A percentile compares a stretch with the other conserved stretches of the same genome.
Evolutionary conservation across 2,113 vertebrate species (phyloP).

Genomic region (Haemorhous mexicanus): DNA sequence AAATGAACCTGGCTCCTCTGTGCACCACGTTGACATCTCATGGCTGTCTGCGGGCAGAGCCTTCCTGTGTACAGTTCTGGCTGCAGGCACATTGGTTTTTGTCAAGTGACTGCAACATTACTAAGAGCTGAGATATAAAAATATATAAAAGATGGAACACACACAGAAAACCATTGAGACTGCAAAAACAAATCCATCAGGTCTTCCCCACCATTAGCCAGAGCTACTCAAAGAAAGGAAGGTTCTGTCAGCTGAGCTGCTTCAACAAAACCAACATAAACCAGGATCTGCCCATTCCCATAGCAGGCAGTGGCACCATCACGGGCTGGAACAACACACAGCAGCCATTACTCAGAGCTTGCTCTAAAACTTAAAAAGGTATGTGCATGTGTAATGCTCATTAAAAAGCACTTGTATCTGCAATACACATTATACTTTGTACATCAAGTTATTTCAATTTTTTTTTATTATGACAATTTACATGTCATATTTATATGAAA

Average conservation of each 20-base stretch:
- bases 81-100: not conserved
- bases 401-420: conserved; percentile 12
- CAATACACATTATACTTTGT: conserved; percentile 61
- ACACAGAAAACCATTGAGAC: rapidly evolving
- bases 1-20: not conserved
- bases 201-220: not conserved
- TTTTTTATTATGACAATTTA: conserved; percentile 96
- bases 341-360: not conserved
- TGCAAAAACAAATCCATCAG: not conserved
- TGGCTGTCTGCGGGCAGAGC: not conserved
- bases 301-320: not conserved
- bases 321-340: rapidly evolving
- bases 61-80: rapidly evolving
- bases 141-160: not conserved
- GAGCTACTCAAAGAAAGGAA: not conserved
- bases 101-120: not conserved
- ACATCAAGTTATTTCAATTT: conserved; percentile 68
- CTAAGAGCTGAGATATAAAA: not conserved
- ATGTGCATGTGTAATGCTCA: rapidly evolving
- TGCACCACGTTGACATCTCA: not conserved
- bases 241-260: not conserved
- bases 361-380: not conserved
- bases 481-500: conserved; percentile 94
- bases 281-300: rapidly evolving
- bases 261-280: not conserved